These are phyloP conservation scores for Drepana arcuata DNA, from an alignment of 1,140 invertebrate genomes.

Conservation along the genomic window DNA sequence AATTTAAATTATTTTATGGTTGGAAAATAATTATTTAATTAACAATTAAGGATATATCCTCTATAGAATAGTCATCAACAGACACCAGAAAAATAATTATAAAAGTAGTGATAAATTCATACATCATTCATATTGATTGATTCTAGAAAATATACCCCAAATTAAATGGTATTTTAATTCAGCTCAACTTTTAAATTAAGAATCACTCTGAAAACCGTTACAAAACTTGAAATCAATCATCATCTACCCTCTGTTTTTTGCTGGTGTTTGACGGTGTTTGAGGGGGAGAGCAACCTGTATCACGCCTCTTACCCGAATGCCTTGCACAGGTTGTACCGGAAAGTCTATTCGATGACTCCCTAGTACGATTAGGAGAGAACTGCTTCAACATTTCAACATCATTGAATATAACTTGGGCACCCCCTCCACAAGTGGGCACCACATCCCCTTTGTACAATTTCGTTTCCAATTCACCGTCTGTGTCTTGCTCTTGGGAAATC, in stretches of 20 bases:
- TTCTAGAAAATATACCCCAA: too few species aligned
- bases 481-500: conserved; percentile 91
- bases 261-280: conserved; percentile 57
- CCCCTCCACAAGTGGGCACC: conserved; percentile 92
- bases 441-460: conserved; percentile 95
- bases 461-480: conserved; percentile 93
- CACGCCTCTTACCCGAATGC: conserved; percentile 50
- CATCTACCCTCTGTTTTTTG: conserved; percentile 60
- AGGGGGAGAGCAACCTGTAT: conserved; percentile 47
- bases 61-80: too few species aligned
- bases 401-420: conserved; percentile 95
- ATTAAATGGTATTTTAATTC: too few species aligned
- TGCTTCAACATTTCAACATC: conserved; percentile 95
- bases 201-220: neutral
- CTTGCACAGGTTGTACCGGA: conserved; percentile 41
- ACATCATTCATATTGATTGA: too few species aligned
- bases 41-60: too few species aligned
- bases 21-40: too few species aligned
- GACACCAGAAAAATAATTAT: too few species aligned
- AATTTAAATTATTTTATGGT: too few species aligned
- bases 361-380: conserved; percentile 77
- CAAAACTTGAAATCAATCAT: conserved; percentile 40
- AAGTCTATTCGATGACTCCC: conserved; percentile 23
- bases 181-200: too few species aligned
- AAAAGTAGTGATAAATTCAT: too few species aligned